phyloP scores from a whole-genome alignment of 2,888 invertebrate species.

The Standfussiana lucernea region DNA sequence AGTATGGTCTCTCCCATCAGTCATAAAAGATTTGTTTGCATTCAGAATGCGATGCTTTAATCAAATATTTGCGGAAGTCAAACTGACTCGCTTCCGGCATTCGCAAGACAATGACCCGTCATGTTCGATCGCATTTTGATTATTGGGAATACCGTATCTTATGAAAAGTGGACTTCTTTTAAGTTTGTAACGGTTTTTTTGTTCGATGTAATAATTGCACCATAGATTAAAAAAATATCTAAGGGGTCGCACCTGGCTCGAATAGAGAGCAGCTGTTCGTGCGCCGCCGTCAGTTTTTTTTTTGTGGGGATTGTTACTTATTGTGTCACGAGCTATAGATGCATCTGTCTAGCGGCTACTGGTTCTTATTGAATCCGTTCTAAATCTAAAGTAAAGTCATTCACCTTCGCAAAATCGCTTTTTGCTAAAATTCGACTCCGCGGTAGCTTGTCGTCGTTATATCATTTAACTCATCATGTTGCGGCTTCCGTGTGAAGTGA shows the following conservation, averaged over 20 bases:
- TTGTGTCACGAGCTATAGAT: conserved; percentile 31
- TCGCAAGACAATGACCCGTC: conserved; percentile 66
- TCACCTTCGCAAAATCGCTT: conserved; percentile 1
- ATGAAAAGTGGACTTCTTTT: conserved; percentile 23
- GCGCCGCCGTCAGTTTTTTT: conserved; percentile 59
- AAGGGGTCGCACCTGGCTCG: conserved; percentile 73
- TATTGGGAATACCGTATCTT: conserved; percentile 55
- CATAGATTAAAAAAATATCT: conserved; percentile 32
- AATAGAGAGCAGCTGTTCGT: conserved; percentile 77
- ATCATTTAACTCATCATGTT: conserved; percentile 47
- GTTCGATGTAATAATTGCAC: conserved; percentile 10
- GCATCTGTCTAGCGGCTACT: conserved; percentile 24
- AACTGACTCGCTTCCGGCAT: conserved; percentile 74
- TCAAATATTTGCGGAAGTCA: conserved; percentile 79
- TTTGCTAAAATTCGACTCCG: conserved; percentile 17
- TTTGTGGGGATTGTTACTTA: conserved; percentile 14
- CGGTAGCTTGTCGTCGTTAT: conserved; percentile 22
- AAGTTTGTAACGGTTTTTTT: conserved; percentile 45
- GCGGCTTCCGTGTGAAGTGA: conserved; percentile 39
- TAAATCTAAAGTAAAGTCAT: conserved; percentile 18
- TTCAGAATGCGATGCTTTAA: conserved; percentile 71
- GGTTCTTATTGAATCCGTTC: not conserved
- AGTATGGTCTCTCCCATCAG: conserved; percentile 4
- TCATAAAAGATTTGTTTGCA: conserved; percentile 63
- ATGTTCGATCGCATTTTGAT: conserved; percentile 71